Evolutionary conservation across 2,888 invertebrate species (phyloP).

Genomic region (Heliconius ismenius): DNA sequence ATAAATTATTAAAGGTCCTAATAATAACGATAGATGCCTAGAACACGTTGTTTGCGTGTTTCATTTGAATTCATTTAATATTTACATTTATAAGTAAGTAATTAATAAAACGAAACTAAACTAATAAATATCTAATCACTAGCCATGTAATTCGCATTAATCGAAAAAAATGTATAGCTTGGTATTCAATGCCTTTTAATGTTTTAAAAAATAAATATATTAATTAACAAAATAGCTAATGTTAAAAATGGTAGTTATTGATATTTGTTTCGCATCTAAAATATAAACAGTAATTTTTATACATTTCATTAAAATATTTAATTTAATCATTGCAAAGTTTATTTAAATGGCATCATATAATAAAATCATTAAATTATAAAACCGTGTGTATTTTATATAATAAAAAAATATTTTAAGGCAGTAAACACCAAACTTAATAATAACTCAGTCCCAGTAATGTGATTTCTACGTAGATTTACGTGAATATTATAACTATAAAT

Average conservation of each 20-base stretch:
- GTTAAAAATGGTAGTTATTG: not conserved
- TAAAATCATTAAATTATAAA: not conserved
- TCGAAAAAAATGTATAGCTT: conserved; percentile 52
- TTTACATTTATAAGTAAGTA: conserved; percentile 62
- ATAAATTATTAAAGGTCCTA: conserved; percentile 36
- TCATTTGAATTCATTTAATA: conserved; percentile 52
- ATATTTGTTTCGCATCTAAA: not conserved
- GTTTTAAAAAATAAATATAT: not conserved
- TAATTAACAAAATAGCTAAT: not conserved
- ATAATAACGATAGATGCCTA: conserved; percentile 35
- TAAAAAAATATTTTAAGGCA: conserved; percentile 19
- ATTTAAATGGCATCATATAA: not conserved
- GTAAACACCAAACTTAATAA: conserved; percentile 37
- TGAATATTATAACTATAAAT: conserved; percentile 18
- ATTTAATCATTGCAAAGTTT: not conserved
- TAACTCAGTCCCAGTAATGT: conserved; percentile 42
- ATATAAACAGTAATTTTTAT: not conserved
- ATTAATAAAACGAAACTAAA: conserved; percentile 60
- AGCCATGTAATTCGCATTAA: conserved; percentile 78
- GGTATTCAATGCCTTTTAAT: conserved; percentile 42
- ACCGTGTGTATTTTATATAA: not conserved
- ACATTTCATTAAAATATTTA: not conserved
- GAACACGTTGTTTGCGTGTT: conserved; percentile 50
- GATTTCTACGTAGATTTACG: conserved; percentile 33
- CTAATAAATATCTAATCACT: conserved; percentile 80